A percentile compares a stretch with the other conserved stretches of the same genome.
Conservation (phyloP, 2,113 vertebrate species). For the Ibidorhyncha struthersii region DNA sequence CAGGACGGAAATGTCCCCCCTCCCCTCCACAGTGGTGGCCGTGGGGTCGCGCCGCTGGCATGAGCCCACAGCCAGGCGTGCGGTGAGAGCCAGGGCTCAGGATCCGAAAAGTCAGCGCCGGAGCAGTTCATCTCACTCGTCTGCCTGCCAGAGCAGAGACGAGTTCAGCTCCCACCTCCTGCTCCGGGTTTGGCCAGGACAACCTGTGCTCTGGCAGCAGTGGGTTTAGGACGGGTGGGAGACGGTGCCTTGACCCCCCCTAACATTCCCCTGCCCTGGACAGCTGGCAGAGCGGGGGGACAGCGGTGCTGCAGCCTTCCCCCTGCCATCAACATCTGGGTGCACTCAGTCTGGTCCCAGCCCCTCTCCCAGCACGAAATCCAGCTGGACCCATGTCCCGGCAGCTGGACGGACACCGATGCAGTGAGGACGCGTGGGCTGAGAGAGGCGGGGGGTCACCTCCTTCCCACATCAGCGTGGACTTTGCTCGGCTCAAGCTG, state of each 20-base stretch:
- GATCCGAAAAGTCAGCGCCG: rapidly evolving
- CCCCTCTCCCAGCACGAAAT: neutral
- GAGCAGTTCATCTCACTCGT: neutral
- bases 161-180: neutral
- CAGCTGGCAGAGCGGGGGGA: neutral
- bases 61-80: neutral
- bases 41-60: rapidly evolving
- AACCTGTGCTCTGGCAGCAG: neutral
- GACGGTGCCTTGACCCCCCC: neutral
- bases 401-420: neutral
- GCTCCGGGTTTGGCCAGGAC: neutral
- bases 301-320: neutral
- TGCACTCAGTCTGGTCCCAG: neutral
- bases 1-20: neutral
- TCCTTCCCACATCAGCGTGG: neutral
- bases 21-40: neutral
- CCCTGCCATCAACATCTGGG: neutral
- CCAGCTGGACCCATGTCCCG: neutral
- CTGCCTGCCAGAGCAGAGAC: neutral
- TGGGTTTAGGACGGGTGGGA: rapidly evolving
- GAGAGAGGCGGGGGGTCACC: neutral
- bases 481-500: neutral
- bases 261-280: neutral
- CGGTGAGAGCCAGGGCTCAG: neutral
- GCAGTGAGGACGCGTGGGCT: rapidly evolving